Base-by-base conservation (phyloP, 2,888 invertebrate genomes). In the Aproaerema taeniolella region DNA sequence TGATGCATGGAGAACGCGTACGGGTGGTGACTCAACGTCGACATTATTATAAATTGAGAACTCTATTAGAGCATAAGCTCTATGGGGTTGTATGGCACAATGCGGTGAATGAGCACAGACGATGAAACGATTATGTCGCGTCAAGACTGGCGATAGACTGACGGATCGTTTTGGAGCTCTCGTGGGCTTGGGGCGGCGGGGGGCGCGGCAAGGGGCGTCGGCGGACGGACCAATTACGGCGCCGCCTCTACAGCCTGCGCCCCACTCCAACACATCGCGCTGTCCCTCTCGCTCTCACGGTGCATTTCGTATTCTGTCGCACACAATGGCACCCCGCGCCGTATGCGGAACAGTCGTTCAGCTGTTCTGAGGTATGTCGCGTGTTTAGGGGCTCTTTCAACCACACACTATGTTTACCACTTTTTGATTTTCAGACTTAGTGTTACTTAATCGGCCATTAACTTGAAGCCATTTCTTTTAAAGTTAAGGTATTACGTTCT, bases 1-100 rank as follows among this genome's bases (percentile, higher is more conserved):
- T 76, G 82, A 42, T 87, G 87, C 80, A 87, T 81, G 41, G 86
- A 79, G 52, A 87, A 87, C 67, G 86, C 87, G 71, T 87, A 87
- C 57, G 85, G 87, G 46, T 87, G 87, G 54, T 87, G 87, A 58
- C 87, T 83, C 42, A 87, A 57, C 32, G 87, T 87, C 50, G 87
- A 87, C 87, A 87, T 87, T 38, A 14, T 41, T 50, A 47, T 58
- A 26, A 26, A 58, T 60, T 53, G 53, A 58, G 52, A 48, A 47
- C 54, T 53, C 55, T 61, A 55, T 62, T 62, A 72, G 56, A 78
- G 67, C 76, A 80, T 79, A 63, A 68, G 68, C 73, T 72, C 56
- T 65, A 49, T 55, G 51, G 56, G 55, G 49, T 47, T 59, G 44
- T 79, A 77, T 81, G 73, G 77, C 80, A 83, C 82, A 79, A 78